These are phyloP conservation scores for Lasioglossum baleicum DNA, from an alignment of 1,140 invertebrate species.

Conservation along the genomic window DNA sequence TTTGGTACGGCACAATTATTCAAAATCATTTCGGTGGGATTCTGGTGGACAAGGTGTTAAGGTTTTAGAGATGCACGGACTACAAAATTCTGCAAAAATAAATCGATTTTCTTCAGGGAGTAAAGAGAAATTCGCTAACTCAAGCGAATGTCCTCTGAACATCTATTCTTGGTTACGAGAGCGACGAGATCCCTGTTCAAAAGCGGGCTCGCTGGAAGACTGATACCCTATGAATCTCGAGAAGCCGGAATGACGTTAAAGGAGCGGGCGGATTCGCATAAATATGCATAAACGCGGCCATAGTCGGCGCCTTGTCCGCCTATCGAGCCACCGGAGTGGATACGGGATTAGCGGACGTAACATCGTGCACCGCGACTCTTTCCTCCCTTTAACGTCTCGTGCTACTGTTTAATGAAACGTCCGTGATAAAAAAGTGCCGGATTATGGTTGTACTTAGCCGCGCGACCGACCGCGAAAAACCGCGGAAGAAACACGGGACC, in stretches of 20 bases:
- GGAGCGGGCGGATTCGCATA: background rate
- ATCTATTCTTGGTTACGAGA: too few species aligned
- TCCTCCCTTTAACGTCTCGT: background rate
- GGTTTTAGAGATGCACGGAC: too few species aligned
- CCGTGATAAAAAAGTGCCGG: conserved; percentile 26
- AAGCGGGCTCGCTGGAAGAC: background rate
- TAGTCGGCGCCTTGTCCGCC: background rate
- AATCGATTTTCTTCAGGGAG: too few species aligned
- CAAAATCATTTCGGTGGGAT: too few species aligned
- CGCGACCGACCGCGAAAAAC: conserved; percentile 9
- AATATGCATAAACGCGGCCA: conserved; percentile 3
- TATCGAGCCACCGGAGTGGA: background rate
- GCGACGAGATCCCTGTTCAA: background rate
- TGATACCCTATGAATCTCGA: conserved; percentile 1
- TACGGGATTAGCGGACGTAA: too few species aligned
- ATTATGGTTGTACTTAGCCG: conserved; percentile 27
- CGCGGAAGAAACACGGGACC: background rate
- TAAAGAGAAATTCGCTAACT: too few species aligned
- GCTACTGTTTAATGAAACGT: conserved; percentile 13
- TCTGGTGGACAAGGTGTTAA: too few species aligned
- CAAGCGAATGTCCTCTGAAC: too few species aligned
- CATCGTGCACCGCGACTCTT: too few species aligned
- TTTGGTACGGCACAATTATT: too few species aligned
- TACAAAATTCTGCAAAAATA: too few species aligned
- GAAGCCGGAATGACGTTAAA: background rate